Conservation (phyloP, 2,113 vertebrate genomes). For the Pangasianodon gigas region DNA sequence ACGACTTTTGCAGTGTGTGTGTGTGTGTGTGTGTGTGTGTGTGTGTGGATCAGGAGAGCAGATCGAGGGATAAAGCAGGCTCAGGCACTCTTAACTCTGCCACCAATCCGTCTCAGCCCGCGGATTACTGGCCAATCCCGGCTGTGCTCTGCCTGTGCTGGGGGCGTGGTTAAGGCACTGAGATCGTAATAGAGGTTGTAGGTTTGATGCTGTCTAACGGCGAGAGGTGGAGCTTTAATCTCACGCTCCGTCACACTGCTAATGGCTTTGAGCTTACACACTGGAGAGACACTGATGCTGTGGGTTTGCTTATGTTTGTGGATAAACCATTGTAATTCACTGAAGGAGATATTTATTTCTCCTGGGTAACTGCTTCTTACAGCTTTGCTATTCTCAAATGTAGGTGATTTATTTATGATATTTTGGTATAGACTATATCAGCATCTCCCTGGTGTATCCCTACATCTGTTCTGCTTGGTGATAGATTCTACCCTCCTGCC, state of each 20-base stretch:
- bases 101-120: constrained; percentile 56
- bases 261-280: neutral
- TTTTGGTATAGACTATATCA: neutral
- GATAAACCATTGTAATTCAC: neutral
- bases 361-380: neutral
- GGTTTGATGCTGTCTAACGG: constrained; percentile 3
- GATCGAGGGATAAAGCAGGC: constrained; percentile 62
- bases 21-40: constrained; percentile 38
- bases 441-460: neutral
- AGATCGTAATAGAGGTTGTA: constrained; percentile 9
- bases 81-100: constrained; percentile 57
- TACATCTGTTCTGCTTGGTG: neutral
- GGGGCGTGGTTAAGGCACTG: constrained; percentile 28
- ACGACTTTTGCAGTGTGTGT: constrained; percentile 31
- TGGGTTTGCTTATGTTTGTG: neutral
- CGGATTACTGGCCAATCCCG: constrained; percentile 61
- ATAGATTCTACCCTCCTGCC: constrained; percentile 34
- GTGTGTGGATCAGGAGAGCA: constrained; percentile 47
- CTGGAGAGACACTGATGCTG: neutral
- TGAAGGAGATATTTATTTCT: neutral
- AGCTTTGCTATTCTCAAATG: neutral
- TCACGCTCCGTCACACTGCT: neutral
- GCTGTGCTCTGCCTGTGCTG: constrained; percentile 48
- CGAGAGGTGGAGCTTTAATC: neutral
- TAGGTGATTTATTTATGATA: neutral